phyloP scores from a whole-genome alignment of 2,113 vertebrate genomes.

The Apteryx mantelli region DNA sequence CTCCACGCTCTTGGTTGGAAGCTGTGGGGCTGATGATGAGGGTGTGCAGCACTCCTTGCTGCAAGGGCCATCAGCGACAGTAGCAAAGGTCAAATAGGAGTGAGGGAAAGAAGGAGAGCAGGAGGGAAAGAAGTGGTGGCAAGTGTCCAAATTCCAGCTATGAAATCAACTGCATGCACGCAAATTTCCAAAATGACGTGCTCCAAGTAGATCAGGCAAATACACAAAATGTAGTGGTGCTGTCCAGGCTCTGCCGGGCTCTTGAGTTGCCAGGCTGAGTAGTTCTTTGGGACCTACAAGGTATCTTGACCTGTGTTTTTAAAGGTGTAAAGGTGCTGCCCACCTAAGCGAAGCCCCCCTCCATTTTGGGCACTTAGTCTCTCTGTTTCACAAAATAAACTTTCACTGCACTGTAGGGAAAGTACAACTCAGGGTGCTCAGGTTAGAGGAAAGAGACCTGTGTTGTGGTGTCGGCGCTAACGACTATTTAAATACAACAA shows the following conservation, averaged over 20 bases:
- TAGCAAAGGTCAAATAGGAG: neutral
- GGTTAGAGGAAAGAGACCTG: neutral
- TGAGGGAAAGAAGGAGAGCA: neutral
- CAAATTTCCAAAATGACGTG: rapidly evolving
- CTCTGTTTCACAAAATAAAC: neutral
- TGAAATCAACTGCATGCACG: neutral
- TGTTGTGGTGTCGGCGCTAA: neutral
- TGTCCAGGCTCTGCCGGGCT: neutral
- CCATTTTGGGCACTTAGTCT: neutral
- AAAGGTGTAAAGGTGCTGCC: neutral
- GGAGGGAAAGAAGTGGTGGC: neutral
- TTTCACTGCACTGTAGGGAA: neutral
- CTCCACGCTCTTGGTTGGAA: neutral
- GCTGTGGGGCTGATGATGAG: neutral
- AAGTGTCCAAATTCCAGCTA: neutral
- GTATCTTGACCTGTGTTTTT: neutral
- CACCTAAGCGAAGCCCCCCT: neutral
- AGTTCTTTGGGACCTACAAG: neutral
- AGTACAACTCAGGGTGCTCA: neutral
- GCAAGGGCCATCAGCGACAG: neutral
- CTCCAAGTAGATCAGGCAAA: neutral
- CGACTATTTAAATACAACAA: rapidly evolving
- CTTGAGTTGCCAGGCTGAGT: neutral
- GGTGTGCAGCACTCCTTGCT: neutral
- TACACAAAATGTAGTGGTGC: neutral